Evolutionary conservation across 2,888 invertebrate species (phyloP).

Genomic region (Scaptomyza parva): DNA sequence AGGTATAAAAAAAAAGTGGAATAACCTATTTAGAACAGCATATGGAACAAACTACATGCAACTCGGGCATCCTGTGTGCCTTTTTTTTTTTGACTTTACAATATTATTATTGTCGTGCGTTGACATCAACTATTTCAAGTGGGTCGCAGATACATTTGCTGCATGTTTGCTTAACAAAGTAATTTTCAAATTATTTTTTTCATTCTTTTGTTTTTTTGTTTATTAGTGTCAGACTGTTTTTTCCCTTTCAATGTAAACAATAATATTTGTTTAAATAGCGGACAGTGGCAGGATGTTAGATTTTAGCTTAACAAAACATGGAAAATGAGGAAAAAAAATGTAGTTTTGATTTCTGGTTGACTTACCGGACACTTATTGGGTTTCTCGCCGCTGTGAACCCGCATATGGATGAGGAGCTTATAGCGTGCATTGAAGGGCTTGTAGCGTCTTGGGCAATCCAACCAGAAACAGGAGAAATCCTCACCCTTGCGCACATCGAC

Average conservation of each 20-base stretch:
- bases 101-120: constrained; percentile 30
- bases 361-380: constrained; percentile 97
- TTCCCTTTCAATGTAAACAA: constrained; percentile 20
- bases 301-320: not conserved
- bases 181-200: not conserved
- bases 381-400: constrained; percentile 99
- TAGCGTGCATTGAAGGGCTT: constrained; percentile 98
- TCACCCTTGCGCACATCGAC: constrained; percentile 94
- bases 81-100: constrained; percentile 25
- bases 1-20: not conserved
- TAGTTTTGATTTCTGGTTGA: no score
- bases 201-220: not conserved
- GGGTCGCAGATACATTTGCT: constrained; percentile 6
- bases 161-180: constrained; percentile 45
- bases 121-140: constrained; percentile 51
- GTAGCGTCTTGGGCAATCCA: constrained; percentile 94
- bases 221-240: constrained; percentile 2
- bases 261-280: constrained; percentile 19
- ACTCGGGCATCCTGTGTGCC: constrained; percentile 2
- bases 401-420: constrained; percentile 94
- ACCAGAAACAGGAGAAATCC: constrained; percentile 97
- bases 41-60: not conserved
- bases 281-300: not conserved
- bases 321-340: no score
- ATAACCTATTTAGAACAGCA: constrained; percentile 15